phyloP scores from a whole-genome alignment of 2,113 vertebrate species.

The Campylorhamphus procurvoides region DNA sequence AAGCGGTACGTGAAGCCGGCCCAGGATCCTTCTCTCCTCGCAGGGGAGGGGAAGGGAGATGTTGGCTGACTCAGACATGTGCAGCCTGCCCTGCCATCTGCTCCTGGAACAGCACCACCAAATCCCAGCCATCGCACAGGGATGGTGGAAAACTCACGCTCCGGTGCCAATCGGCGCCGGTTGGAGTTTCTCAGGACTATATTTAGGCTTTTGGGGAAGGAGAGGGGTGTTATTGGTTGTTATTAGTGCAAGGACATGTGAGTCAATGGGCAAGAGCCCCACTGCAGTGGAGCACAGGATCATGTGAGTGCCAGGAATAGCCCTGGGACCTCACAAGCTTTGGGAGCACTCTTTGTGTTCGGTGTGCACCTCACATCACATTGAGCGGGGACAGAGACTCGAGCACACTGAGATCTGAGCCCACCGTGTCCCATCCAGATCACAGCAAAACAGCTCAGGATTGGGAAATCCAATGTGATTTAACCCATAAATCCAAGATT shows the following conservation, averaged over 20 bases:
- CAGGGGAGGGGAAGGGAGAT: not conserved
- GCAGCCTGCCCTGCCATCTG: conserved; percentile 22
- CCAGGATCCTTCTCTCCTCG: not conserved
- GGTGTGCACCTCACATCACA: not conserved
- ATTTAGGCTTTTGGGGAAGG: conserved; percentile 8
- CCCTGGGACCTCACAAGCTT: not conserved
- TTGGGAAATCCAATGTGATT: not conserved
- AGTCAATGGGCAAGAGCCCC: not conserved
- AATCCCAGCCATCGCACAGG: not conserved
- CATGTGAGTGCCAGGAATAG: conserved; percentile 10
- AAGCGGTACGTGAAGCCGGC: not conserved
- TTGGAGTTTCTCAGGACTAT: not conserved
- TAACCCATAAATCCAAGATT: conserved; percentile 21
- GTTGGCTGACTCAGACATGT: fast-evolving
- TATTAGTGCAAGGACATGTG: conserved; percentile 41
- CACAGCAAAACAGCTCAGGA: not conserved
- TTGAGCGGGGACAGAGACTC: not conserved
- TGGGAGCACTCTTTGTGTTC: not conserved
- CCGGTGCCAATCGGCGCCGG: not conserved
- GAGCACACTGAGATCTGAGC: not conserved
- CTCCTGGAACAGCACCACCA: not conserved
- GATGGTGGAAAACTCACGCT: not conserved
- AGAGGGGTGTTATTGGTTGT: not conserved
- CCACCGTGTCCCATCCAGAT: not conserved
- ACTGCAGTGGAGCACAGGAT: not conserved